These are phyloP conservation scores for Lepidochrysops patricia DNA, from an alignment of 2,888 invertebrate genomes.

Conservation along the genomic window DNA sequence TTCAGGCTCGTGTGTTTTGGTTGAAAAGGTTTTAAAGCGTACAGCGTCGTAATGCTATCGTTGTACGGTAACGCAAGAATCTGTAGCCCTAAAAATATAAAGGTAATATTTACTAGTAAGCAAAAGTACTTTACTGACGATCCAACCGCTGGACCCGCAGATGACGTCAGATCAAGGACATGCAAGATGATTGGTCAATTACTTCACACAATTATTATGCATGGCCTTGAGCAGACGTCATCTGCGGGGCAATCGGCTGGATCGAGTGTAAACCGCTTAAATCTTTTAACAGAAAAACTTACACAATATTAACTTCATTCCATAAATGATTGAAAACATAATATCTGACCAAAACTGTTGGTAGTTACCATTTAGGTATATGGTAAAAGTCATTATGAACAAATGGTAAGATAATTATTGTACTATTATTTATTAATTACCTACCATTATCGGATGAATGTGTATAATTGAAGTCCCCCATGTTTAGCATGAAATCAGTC, in stretches of 20 bases:
- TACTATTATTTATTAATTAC: conserved; percentile 18
- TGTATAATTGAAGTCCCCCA: conserved; percentile 43
- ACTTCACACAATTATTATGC: too few species aligned
- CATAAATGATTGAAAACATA: not conserved
- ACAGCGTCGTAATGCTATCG: conserved; percentile 77
- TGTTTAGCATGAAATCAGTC: conserved; percentile 80
- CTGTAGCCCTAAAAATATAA: conserved; percentile 64
- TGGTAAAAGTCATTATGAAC: not conserved
- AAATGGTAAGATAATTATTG: not conserved
- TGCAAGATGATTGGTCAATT: too few species aligned
- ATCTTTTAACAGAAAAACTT: not conserved
- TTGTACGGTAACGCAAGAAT: conserved; percentile 83
- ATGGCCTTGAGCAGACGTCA: too few species aligned
- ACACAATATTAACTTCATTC: not conserved
- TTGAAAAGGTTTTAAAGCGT: conserved; percentile 75
- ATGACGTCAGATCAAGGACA: too few species aligned
- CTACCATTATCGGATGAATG: conserved; percentile 44
- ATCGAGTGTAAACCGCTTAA: too few species aligned
- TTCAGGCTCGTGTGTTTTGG: conserved; percentile 52
- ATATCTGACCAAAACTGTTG: not conserved
- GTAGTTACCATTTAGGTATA: not conserved
- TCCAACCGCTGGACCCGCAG: too few species aligned
- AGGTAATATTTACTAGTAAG: not conserved
- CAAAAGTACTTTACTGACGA: too few species aligned
- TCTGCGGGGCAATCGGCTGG: too few species aligned